Evolutionary conservation across 2,797 vertebrate genomes (phyloP).

Genomic region (Sebastiscus tertius): DNA sequence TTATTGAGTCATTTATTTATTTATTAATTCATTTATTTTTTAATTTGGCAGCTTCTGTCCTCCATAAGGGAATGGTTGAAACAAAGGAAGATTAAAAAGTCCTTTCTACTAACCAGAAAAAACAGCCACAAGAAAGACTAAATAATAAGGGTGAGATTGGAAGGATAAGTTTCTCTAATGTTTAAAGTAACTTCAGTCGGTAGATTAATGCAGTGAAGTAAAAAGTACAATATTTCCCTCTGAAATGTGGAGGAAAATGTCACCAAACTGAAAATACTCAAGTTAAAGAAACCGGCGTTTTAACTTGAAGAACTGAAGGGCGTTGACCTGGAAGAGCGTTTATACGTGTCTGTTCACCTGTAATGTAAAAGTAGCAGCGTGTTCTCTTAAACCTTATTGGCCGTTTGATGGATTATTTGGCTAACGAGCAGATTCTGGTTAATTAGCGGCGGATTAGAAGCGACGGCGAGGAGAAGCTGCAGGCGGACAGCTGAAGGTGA

Average conservation of each 20-base stretch:
- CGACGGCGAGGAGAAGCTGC: background rate
- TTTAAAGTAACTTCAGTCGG: background rate
- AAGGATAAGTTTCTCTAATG: background rate
- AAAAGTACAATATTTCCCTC: background rate
- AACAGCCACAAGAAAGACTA: background rate
- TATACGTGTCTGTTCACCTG: background rate
- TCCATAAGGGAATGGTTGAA: too few relatives aligned
- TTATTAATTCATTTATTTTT: too few relatives aligned
- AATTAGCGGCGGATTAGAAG: conserved; percentile 33
- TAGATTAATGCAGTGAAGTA: background rate
- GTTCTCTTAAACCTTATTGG: conserved; percentile 32
- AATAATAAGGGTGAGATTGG: background rate
- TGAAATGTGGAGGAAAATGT: background rate
- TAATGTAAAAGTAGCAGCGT: background rate
- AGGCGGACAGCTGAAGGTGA: conserved; percentile 32
- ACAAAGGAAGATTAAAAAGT: background rate
- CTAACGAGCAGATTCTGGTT: conserved; percentile 38
- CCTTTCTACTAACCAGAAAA: too few relatives aligned
- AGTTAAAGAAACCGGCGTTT: too few relatives aligned
- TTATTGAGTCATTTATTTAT: too few relatives aligned
- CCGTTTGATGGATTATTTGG: conserved; percentile 39
- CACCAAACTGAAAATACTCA: background rate
- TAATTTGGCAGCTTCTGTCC: too few relatives aligned
- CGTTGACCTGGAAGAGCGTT: background rate
- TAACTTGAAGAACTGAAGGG: background rate